Base-by-base conservation (phyloP, 2,113 vertebrate species). In the Daphoenositta chrysoptera region DNA sequence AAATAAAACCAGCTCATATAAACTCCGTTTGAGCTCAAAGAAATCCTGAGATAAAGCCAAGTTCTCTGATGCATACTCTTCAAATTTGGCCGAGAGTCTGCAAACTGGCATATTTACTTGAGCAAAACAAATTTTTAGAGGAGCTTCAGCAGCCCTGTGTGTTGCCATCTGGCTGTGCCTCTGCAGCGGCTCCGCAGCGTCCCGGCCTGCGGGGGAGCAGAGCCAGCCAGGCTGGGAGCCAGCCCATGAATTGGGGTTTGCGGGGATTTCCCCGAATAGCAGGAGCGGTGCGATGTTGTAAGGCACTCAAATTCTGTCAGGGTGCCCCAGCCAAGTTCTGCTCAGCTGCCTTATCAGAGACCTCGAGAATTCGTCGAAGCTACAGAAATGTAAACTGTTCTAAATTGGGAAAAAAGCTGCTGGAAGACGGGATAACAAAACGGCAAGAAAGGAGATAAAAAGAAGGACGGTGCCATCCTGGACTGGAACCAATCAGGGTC, bases 261-360 rank as follows among this genome's bases (percentile, higher is more conserved):
- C 13, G 15, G 44, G 44, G 33, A 11, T 77, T 51, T 27, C 20
- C 33, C 20, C 12, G 1, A 19, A 2, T 0, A 14, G 60, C 26
- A 30, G 11, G 6, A 37, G 0, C 2, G 5, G 30, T 35, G 54
- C 4, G 2, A 15, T n/a, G n/a, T n/a, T n/a, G n/a, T n/a, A n/a
- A n/a, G n/a, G n/a, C n/a, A n/a, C n/a, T n/a, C n/a, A n/a, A n/a
- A n/a, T n/a, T n/a, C n/a, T n/a, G n/a, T n/a, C n/a, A n/a, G n/a
- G n/a, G n/a, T n/a, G n/a, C n/a, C n/a, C n/a, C n/a, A n/a, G n/a
- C n/a, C n/a, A n/a, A n/a, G n/a, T n/a, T n/a, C n/a, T n/a, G n/a
- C n/a, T n/a, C n/a, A n/a, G n/a, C n/a, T n/a, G n/a, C n/a, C n/a
- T n/a, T n/a, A n/a, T n/a, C n/a, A n/a, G n/a, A n/a, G n/a, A n/a